Evolutionary conservation across 2,888 invertebrate species (phyloP).

Genomic region (Melanotus villosus): DNA sequence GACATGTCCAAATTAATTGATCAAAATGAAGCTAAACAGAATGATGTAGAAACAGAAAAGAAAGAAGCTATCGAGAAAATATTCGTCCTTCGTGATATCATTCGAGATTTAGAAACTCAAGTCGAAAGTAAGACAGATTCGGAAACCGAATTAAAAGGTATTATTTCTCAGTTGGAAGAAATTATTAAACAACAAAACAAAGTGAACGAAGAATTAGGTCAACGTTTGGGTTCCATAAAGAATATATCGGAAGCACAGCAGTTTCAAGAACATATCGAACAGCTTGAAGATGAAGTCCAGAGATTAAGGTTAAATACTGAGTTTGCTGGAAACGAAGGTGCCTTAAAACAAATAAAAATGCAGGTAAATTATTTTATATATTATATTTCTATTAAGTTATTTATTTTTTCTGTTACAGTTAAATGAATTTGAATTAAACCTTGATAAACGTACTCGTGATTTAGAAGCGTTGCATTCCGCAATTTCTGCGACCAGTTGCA

Average conservation of each 20-base stretch:
- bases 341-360: slow-evolving; percentile 65
- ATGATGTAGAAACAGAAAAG: slow-evolving; percentile 79
- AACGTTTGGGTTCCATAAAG: slow-evolving; percentile 71
- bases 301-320: slow-evolving; percentile 62
- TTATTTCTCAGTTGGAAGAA: slow-evolving; percentile 68
- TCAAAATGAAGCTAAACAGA: slow-evolving; percentile 75
- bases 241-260: slow-evolving; percentile 65
- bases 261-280: slow-evolving; percentile 68
- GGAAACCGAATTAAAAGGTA: slow-evolving; percentile 75
- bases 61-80: slow-evolving; percentile 85
- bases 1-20: slow-evolving; percentile 76
- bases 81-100: slow-evolving; percentile 81
- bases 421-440: slow-evolving; percentile 76
- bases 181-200: slow-evolving; percentile 64
- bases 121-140: slow-evolving; percentile 77
- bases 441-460: slow-evolving; percentile 81
- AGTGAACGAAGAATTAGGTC: slow-evolving; percentile 70
- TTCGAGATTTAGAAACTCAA: slow-evolving; percentile 83
- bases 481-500: slow-evolving; percentile 75
- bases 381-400: neutral
- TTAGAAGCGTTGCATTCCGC: slow-evolving; percentile 82
- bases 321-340: slow-evolving; percentile 65
- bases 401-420: slow-evolving; percentile 64
- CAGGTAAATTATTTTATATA: slow-evolving; percentile 61
- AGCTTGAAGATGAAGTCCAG: slow-evolving; percentile 67